Conservation (phyloP, 1,140 invertebrate genomes). For the Drosophila gunungcola region DNA sequence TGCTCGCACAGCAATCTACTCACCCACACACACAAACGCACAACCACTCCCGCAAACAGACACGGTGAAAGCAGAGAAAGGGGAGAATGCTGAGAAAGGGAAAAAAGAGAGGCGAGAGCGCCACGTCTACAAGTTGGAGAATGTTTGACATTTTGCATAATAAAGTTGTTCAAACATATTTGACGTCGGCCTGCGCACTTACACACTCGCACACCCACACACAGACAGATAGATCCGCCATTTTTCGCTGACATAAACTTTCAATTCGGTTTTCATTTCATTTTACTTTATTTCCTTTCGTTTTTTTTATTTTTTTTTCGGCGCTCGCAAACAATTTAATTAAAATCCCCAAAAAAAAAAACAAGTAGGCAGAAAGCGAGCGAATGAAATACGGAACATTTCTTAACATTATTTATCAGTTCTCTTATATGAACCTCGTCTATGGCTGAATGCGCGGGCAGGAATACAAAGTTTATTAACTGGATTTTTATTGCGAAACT, state of each 20-base stretch:
- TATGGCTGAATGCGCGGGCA: slow-evolving; percentile 22
- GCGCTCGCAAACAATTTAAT: slow-evolving; percentile 47
- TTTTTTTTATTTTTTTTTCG: slow-evolving; percentile 6
- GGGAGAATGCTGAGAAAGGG: slow-evolving; percentile 2
- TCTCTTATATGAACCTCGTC: slow-evolving; percentile 3
- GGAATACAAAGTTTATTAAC: slow-evolving; percentile 60
- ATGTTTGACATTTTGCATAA: slow-evolving; percentile 83
- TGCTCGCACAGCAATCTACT: slow-evolving; percentile 69
- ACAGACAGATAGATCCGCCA: slow-evolving; percentile 40
- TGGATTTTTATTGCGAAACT: slow-evolving; percentile 69
- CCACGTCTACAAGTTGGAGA: slow-evolving; percentile 75
- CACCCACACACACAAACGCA: slow-evolving; percentile 2
- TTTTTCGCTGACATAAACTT: slow-evolving; percentile 78
- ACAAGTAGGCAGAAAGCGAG: neutral
- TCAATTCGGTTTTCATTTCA: slow-evolving; percentile 75
- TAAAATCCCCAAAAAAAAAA: slow-evolving; percentile 32
- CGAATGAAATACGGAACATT: slow-evolving; percentile 18
- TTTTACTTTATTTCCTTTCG: slow-evolving; percentile 44
- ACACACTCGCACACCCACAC: slow-evolving; percentile 12
- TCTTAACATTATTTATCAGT: slow-evolving; percentile 52
- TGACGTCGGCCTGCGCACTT: slow-evolving; percentile 57
- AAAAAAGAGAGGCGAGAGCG: slow-evolving; percentile 15
- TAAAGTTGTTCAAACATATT: slow-evolving; percentile 82
- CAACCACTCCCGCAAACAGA: slow-evolving; percentile 5
- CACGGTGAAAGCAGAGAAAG: neutral